Base-by-base conservation (phyloP, 2,888 invertebrate species). In the Orchesellides sinensis region DNA sequence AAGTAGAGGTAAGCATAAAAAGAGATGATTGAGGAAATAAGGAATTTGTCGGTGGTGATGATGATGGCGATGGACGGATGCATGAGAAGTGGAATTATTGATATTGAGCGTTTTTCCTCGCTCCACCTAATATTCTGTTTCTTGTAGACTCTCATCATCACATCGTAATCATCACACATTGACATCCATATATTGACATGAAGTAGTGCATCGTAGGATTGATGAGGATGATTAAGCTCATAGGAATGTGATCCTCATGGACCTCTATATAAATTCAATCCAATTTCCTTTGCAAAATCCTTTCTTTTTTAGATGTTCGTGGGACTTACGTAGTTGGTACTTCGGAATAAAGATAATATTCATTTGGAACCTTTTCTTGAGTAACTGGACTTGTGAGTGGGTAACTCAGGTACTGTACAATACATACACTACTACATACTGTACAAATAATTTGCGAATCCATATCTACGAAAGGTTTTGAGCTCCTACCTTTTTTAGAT, bases 21-120 rank as follows among this genome's bases (percentile, higher is more conserved):
- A 78, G 77, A 77, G 69, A 78, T 78, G 78, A 78, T 78, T 69
- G 78, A 78, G 78, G 78, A 78, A 78, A 78, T 63, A 78, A 78
- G 78, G 78, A 78, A 78, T 78, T 78, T 78, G 79, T 78, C 61
- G 29, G 61, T 78, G 77, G 68, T 68, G 45, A 68, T 68, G 77
- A 56, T 65, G 65, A 74, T 40, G 63, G 35, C 19, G 74, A 25
- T 23, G 72, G 40, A 27, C 49, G 49, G 74, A 47, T 56, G 72
- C 47, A 23, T 49, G 73, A 32, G 77, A 40, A 74, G 63, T 59
- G 21, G 65, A 17, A 49, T 10, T 25, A 78, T 78, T 78, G 77
- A 69, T 78, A 78, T 78, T 78, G 69, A 78, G 61, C 69, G 47
- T 75, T 23, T 40, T 78, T 59, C 61, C 61, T 61, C 66, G 52